Evolutionary conservation across 1,140 invertebrate genomes (phyloP).

Genomic region (Drosophila fuyamai): DNA sequence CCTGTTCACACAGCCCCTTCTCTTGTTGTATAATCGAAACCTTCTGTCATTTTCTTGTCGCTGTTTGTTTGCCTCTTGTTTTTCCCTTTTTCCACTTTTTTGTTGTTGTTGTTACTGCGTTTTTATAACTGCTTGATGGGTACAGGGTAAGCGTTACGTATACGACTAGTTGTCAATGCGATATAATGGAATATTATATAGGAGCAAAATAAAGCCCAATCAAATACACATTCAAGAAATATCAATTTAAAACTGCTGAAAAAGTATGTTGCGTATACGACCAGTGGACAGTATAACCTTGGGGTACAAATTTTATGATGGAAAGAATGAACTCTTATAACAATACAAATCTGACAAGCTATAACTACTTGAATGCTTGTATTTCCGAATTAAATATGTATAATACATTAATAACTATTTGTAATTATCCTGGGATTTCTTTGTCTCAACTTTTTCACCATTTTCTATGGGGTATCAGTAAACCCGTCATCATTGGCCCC

Average conservation of each 20-base stretch:
- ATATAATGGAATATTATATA: not conserved
- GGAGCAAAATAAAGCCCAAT: not conserved
- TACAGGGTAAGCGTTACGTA: constrained; percentile 30
- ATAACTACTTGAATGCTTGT: too few relatives aligned
- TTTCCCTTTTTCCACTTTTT: constrained; percentile 11
- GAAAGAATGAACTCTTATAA: too few relatives aligned
- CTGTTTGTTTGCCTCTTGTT: constrained; percentile 34
- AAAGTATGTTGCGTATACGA: not conserved
- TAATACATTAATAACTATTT: not conserved
- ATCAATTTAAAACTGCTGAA: not conserved
- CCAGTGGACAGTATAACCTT: not conserved
- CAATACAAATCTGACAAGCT: too few relatives aligned
- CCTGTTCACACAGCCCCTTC: constrained; percentile 20
- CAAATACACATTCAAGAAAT: not conserved
- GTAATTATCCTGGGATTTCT: too few relatives aligned
- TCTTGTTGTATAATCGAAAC: constrained; percentile 66
- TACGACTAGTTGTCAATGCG: constrained; percentile 21
- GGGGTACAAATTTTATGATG: too few relatives aligned
- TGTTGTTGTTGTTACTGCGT: constrained; percentile 18
- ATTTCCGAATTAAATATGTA: too few relatives aligned
- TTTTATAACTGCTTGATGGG: constrained; percentile 28
- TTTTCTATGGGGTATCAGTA: constrained; percentile 9
- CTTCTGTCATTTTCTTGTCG: constrained; percentile 75
- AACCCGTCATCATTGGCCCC: not conserved
- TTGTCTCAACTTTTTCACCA: too few relatives aligned